Conservation (phyloP, 1,140 invertebrate species). For the Zaprionus davidi region DNA sequence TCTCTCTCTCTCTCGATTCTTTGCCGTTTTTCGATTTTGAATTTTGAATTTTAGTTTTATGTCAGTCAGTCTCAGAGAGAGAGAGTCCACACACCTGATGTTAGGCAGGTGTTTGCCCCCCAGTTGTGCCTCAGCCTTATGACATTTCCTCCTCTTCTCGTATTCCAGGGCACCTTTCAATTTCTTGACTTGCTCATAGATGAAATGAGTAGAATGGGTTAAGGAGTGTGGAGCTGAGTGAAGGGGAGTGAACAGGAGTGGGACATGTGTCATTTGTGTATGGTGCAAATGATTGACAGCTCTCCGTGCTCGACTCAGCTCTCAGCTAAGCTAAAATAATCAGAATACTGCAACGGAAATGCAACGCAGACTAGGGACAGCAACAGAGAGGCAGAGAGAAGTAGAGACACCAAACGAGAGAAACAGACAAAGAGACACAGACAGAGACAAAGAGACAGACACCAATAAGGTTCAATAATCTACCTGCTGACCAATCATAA, state of each 20-base stretch:
- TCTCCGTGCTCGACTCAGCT: not conserved
- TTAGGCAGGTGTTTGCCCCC: slow-evolving; percentile 52
- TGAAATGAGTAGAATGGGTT: not conserved
- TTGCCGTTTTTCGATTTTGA: slow-evolving; percentile 25
- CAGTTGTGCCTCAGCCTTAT: slow-evolving; percentile 18
- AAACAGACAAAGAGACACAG: slow-evolving; percentile 13
- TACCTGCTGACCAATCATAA: not conserved
- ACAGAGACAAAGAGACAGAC: slow-evolving; percentile 9
- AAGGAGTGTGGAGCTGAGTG: no score
- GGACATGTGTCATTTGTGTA: slow-evolving; percentile 37
- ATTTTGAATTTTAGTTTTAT: slow-evolving; percentile 45
- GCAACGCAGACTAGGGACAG: slow-evolving; percentile 2
- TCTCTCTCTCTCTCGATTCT: not conserved
- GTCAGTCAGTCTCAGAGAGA: slow-evolving; percentile 19
- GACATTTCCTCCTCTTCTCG: slow-evolving; percentile 16
- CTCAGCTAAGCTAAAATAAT: slow-evolving; percentile 34
- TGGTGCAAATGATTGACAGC: slow-evolving; percentile 39
- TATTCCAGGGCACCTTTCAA: slow-evolving; percentile 41
- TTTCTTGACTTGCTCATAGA: slow-evolving; percentile 43
- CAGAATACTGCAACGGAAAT: slow-evolving; percentile 29
- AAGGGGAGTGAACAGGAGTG: no score
- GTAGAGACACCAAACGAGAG: not conserved
- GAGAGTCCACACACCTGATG: slow-evolving; percentile 46
- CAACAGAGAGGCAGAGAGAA: not conserved
- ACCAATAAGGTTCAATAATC: slow-evolving; percentile 12